phyloP scores from a whole-genome alignment of 2,113 vertebrate species.

The Scalopus aquaticus region DNA sequence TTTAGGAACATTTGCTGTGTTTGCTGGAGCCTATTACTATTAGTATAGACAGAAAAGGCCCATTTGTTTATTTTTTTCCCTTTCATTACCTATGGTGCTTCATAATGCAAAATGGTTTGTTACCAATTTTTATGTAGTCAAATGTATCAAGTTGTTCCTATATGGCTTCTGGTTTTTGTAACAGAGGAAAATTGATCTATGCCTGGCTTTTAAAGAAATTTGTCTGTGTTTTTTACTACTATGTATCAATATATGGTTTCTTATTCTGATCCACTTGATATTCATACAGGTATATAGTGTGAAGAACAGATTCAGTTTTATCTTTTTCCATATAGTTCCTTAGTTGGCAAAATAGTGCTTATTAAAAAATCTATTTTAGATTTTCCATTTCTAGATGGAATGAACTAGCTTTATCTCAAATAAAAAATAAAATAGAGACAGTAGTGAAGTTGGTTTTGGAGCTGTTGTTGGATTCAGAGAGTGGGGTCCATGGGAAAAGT shows the following conservation, averaged over 20 bases:
- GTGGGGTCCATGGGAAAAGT: no score
- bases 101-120: neutral
- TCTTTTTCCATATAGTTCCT: slow-evolving; percentile 66
- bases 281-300: slow-evolving; percentile 55
- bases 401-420: neutral
- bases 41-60: neutral
- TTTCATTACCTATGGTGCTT: neutral
- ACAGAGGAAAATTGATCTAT: neutral
- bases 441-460: neutral
- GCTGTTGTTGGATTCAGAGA: no score
- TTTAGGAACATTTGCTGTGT: neutral
- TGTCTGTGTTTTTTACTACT: neutral
- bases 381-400: neutral
- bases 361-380: slow-evolving; percentile 60
- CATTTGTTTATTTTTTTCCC: neutral
- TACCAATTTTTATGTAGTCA: neutral
- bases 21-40: neutral
- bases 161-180: neutral
- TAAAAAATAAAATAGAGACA: slow-evolving; percentile 48
- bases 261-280: slow-evolving; percentile 49
- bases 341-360: slow-evolving; percentile 35
- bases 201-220: neutral
- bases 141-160: neutral
- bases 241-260: neutral
- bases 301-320: slow-evolving; percentile 65